Base-by-base conservation (phyloP, 2,113 vertebrate genomes). In the Lycaon pictus region DNA sequence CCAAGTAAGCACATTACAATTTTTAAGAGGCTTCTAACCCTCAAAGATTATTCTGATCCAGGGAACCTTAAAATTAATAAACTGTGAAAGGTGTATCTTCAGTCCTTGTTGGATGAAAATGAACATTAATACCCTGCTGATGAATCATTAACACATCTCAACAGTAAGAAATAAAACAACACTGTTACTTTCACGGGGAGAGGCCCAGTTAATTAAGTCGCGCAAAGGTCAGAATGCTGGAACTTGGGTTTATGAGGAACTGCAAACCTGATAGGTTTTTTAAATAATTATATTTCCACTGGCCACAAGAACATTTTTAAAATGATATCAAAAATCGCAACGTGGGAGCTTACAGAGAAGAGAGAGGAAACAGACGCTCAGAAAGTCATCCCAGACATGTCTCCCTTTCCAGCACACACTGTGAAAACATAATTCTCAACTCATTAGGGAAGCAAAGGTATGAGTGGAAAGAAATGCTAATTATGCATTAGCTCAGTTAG, bases 401-500 rank as follows among this genome's bases (percentile, higher is more conserved):
- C 91, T 89, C 87, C 76, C 97, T 98, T 97, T 83, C 90, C n/a
- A 2, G 74, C 90, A 97, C 60, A 95, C 79, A 80, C 83, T 97
- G 60, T 91, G 96, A 12, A 4, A 98, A 87, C 22, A 95, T 90
- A 97, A 98, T 98, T 98, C 96, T 95, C 93, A 96, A 25, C 67
- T 98, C 97, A 82, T 97, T 97, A 98, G 96, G 91, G 96, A 97
- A 96, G 79, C 88, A 88, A 90, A 97, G 55, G 90, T 76, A 69
- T 53, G 55, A 95, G 67, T 96, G 62, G 82, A 97, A 88, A 97
- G 84, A 98, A 98, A 98, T 77, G 58, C 53, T 98, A 97, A 98
- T 98, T 98, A 98, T 69, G 87, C 92, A 97, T 98, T 97, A 98
- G 72, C 95, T 97, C 89, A 91, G 95, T 98, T 97, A 98, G 98